phyloP scores from a whole-genome alignment of 2,113 vertebrate genomes.

The Lanius ludovicianus region DNA sequence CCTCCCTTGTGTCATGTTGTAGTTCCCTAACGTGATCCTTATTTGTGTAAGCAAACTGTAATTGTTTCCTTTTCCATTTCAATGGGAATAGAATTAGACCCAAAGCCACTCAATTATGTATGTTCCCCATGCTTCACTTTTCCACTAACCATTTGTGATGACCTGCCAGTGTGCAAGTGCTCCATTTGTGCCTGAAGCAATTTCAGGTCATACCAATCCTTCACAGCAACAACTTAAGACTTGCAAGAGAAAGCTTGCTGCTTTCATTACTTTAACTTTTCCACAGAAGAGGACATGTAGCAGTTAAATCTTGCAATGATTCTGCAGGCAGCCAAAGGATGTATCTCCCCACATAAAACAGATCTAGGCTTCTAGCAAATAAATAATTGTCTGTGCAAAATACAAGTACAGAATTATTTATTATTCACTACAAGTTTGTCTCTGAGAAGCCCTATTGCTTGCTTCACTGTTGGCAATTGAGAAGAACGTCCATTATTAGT shows the following conservation, averaged over 20 bases:
- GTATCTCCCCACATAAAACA: neutral
- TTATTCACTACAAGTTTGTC: neutral
- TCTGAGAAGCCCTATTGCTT: neutral
- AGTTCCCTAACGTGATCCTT: neutral
- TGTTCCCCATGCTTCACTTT: neutral
- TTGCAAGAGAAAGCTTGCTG: neutral
- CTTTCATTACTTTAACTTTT: neutral
- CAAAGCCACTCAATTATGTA: neutral
- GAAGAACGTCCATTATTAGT: neutral
- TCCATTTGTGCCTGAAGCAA: neutral
- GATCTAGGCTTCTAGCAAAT: neutral
- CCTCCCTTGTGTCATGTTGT: neutral
- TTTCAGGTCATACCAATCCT: neutral
- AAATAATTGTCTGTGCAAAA: neutral
- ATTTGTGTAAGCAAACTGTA: constrained; percentile 3
- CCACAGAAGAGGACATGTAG: neutral
- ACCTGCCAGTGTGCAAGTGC: neutral
- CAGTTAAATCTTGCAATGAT: neutral
- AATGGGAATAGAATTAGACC: neutral
- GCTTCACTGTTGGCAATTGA: neutral
- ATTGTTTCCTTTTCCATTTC: constrained; percentile 8
- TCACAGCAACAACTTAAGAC: neutral
- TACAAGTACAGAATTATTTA: neutral
- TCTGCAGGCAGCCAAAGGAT: neutral
- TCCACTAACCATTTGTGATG: neutral